Percentiles rank a stretch among this genome's conserved stretches.
These are phyloP conservation scores for Cephalopachus bancanus DNA, from an alignment of 2,797 vertebrate genomes.

Conservation along the genomic window DNA sequence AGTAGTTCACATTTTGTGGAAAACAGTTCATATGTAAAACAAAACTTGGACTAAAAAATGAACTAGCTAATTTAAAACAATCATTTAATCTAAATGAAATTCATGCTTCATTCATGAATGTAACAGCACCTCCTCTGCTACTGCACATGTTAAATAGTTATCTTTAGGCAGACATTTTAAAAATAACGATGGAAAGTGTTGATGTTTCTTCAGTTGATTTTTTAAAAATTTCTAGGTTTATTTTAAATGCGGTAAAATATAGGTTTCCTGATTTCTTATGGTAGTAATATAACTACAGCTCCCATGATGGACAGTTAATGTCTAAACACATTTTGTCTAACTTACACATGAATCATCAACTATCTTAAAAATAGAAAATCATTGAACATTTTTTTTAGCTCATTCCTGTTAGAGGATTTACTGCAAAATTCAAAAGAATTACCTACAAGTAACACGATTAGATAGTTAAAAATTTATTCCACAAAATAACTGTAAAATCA, in stretches of 20 bases:
- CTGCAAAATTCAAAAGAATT: not conserved
- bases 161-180: not conserved
- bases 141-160: not conserved
- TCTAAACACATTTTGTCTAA: not conserved
- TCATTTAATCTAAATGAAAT: not conserved
- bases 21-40: not conserved
- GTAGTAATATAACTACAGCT: not conserved
- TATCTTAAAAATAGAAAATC: not conserved
- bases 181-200: not conserved
- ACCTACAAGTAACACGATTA: not conserved
- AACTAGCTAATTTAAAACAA: not conserved
- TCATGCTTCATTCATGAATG: not conserved
- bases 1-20: not conserved
- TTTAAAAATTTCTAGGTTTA: not conserved
- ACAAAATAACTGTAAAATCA: not conserved
- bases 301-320: not conserved
- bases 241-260: not conserved
- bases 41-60: not conserved
- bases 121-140: not conserved
- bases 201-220: not conserved
- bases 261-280: not conserved
- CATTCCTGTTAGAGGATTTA: not conserved
- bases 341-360: not conserved
- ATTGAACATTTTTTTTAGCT: not conserved
- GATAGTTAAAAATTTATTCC: not conserved